Evolutionary conservation across 2,797 vertebrate genomes (phyloP).

Genomic region (Galagoides demidoff): DNA sequence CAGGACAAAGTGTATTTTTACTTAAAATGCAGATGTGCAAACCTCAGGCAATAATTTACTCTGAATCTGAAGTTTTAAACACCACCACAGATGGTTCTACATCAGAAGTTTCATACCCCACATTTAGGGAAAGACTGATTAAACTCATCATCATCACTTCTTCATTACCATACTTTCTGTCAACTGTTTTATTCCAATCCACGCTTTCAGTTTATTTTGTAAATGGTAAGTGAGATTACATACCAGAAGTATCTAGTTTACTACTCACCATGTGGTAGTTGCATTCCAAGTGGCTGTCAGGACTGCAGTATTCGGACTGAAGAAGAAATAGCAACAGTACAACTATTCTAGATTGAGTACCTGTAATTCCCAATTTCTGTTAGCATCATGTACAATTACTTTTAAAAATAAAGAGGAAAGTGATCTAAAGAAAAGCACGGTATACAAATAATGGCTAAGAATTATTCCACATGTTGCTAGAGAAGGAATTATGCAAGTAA

Average conservation of each 20-base stretch:
- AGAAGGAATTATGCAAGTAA: neutral
- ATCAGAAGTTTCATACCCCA: neutral
- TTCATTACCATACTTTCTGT: neutral
- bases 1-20: neutral
- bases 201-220: neutral
- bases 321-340: neutral
- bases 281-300: neutral
- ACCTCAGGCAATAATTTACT: neutral
- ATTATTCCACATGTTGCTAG: neutral
- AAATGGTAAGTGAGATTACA: neutral
- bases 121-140: neutral
- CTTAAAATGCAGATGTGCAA: neutral
- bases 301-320: neutral
- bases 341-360: neutral
- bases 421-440: neutral
- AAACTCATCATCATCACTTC: neutral
- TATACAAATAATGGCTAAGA: neutral
- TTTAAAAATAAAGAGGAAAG: neutral
- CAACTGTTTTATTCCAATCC: neutral
- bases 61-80: neutral
- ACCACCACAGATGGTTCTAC: neutral
- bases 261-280: neutral
- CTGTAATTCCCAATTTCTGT: neutral
- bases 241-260: neutral
- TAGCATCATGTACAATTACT: neutral